phyloP scores from a whole-genome alignment of 2,888 invertebrate genomes.

The Drosophila borealis region DNA sequence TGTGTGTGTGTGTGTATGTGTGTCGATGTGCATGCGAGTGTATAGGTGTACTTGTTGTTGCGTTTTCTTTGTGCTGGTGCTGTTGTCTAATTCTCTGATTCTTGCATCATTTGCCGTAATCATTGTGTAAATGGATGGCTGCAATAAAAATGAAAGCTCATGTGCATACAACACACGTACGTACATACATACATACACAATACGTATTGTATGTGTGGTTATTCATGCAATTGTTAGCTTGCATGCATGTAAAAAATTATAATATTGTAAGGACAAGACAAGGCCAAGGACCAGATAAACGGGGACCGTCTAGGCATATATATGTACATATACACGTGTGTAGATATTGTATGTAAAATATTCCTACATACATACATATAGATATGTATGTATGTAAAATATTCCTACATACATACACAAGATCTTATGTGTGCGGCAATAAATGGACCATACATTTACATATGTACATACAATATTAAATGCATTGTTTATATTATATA shows the following conservation, averaged over 20 bases:
- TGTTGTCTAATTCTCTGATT: conserved; percentile 61
- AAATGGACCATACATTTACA: too few relatives aligned
- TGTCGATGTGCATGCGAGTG: conserved; percentile 27
- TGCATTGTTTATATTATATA: too few relatives aligned
- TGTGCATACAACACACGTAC: conserved; percentile 17
- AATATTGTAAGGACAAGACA: conserved; percentile 38
- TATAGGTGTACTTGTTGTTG: conserved; percentile 17
- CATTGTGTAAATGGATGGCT: conserved; percentile 67
- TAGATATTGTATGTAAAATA: background rate
- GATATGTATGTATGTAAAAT: too few relatives aligned
- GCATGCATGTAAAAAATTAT: conserved; percentile 5
- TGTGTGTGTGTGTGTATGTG: conserved; percentile 14
- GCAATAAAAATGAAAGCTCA: conserved; percentile 71
- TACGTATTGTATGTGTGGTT: too few relatives aligned
- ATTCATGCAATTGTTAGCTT: conserved; percentile 11
- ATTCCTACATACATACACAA: too few relatives aligned
- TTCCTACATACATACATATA: too few relatives aligned
- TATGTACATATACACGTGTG: conserved; percentile 4
- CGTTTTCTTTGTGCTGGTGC: conserved; percentile 31
- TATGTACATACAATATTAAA: too few relatives aligned
- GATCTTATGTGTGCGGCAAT: too few relatives aligned
- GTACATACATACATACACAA: background rate
- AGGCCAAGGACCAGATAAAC: conserved; percentile 76
- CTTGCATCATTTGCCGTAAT: conserved; percentile 77
- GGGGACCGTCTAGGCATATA: conserved; percentile 9